phyloP scores from a whole-genome alignment of 2,888 invertebrate genomes.

The Conus canariensis region DNA sequence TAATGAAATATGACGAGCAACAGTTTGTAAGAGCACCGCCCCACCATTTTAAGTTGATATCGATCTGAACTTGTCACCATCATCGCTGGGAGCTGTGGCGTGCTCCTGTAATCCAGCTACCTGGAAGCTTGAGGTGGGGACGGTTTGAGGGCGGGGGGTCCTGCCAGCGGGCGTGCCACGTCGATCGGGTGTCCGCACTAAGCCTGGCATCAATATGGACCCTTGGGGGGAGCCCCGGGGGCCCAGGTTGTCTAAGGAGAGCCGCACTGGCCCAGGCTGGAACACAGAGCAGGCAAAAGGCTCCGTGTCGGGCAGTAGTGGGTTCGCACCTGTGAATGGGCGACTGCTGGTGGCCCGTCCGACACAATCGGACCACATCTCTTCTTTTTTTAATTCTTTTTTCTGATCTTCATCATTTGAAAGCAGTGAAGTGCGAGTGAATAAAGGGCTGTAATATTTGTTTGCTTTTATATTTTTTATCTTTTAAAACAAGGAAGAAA shows the following conservation, averaged over 20 bases:
- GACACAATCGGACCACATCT: constrained; percentile 85
- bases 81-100: constrained; percentile 80
- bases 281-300: constrained; percentile 95
- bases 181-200: constrained; percentile 86
- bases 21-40: too few species aligned
- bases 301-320: constrained; percentile 97
- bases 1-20: too few species aligned
- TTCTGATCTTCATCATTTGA: too few species aligned
- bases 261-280: constrained; percentile 86
- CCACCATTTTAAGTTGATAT: too few species aligned
- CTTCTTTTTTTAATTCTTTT: too few species aligned
- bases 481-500: too few species aligned
- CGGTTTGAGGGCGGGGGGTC: constrained; percentile 92
- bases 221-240: constrained; percentile 89
- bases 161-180: constrained; percentile 85
- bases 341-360: constrained; percentile 87
- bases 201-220: constrained; percentile 65
- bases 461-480: too few species aligned
- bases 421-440: too few species aligned
- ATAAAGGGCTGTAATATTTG: too few species aligned
- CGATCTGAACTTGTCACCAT: too few species aligned
- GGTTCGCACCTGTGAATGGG: constrained; percentile 95
- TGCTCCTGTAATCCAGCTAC: constrained; percentile 98
- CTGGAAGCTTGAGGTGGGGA: constrained; percentile 94
- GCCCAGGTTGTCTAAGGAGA: constrained; percentile 96